Conservation (phyloP, 2,888 invertebrate genomes). For the Aspidiotus destructor region DNA sequence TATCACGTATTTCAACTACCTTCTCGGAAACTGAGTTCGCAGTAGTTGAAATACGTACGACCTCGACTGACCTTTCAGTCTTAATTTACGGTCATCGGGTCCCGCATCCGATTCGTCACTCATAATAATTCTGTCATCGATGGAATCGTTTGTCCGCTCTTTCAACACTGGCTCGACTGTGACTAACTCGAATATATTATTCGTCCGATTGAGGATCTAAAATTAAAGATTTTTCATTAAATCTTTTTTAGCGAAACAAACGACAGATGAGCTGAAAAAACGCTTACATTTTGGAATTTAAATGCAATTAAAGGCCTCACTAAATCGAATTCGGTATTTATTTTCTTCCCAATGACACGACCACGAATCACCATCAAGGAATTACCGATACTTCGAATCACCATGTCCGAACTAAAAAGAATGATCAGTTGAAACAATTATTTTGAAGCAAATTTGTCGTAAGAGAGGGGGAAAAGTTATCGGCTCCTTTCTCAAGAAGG, state of each 20-base stretch:
- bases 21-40: too few species aligned
- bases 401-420: conserved; percentile 65
- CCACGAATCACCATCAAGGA: conserved; percentile 82
- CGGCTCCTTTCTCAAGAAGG: too few species aligned
- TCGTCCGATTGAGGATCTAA: conserved; percentile 86
- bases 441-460: background rate
- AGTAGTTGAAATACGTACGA: too few species aligned
- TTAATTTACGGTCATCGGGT: conserved; percentile 62
- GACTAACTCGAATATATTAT: conserved; percentile 92
- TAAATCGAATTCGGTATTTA: conserved; percentile 84
- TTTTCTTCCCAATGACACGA: conserved; percentile 75
- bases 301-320: conserved; percentile 87
- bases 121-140: conserved; percentile 45
- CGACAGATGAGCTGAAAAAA: background rate
- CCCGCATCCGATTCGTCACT: conserved; percentile 55
- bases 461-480: too few species aligned
- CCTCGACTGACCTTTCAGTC: conserved; percentile 62
- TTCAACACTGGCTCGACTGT: conserved; percentile 77
- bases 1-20: too few species aligned
- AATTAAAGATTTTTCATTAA: background rate
- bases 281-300: conserved; percentile 82
- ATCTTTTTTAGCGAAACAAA: background rate
- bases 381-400: conserved; percentile 79
- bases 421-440: conserved; percentile 13
- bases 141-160: conserved; percentile 50